Base-by-base conservation (phyloP, 2,113 vertebrate species). In the Phaetusa simplex region DNA sequence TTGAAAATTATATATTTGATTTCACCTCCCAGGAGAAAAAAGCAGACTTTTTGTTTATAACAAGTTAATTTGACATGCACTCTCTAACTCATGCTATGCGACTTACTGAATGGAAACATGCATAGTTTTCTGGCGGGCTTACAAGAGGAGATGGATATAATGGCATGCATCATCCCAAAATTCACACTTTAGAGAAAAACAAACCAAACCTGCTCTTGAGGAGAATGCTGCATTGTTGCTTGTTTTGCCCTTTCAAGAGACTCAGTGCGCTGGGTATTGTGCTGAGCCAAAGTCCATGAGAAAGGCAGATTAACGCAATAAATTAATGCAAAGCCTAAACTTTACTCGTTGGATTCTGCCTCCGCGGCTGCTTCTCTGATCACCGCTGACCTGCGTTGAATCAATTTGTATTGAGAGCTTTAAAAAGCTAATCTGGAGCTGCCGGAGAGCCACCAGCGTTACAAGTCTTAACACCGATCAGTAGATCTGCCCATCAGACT, bases 31-130 rank as follows among this genome's bases (percentile, higher is more conserved):
- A 55, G 47, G 72, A 91, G 64, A 87, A 56, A 13, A 29, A 32
- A 56, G n/a, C 30, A 55, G 34, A 50, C 36, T 82, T 64, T 64
- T 66, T 73, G 38, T 59, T 78, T 74, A 15, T 20, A 52, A 50
- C 42, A 70, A 58, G 22, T 38, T 79, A 34, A 70, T 76, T 27
- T 49, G 62, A 59, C 10, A 2, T 43, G 49, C 49, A 16, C 21
- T 5, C 29, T 71, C 61, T 24, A 29, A 30, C 14, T 53, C 0
- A 0, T 74, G 55, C 80, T 58, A 13, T 24, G 45, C n/a, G 80
- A 73, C 27, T 38, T 53, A 9, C 53, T n/a, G 45, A 83, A 55
- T 20, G 55, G 71, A 83, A 92, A 90, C 19, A 14, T 0, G 2
- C 5, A 7, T 30, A 4, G 59, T 94, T 83, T 73, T 47, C 77